Conservation (phyloP, 2,888 invertebrate species). For the Neoascia interrupta region DNA sequence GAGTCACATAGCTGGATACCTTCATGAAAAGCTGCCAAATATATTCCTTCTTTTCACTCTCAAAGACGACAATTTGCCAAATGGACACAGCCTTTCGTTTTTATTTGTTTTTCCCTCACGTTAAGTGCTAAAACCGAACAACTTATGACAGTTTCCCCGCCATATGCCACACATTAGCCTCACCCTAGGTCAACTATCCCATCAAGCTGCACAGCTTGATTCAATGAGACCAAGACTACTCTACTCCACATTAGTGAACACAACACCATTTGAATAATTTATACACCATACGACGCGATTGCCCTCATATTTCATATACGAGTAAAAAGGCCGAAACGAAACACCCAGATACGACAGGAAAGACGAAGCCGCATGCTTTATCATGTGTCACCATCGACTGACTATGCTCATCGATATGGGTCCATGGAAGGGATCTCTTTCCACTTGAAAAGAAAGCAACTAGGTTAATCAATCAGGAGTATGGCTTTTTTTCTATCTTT, state of each 20-base stretch:
- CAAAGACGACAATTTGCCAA: not conserved
- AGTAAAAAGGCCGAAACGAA: too few species aligned
- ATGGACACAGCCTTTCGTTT: not conserved
- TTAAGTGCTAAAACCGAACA: constrained; percentile 36
- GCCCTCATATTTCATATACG: too few species aligned
- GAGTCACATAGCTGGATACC: too few species aligned
- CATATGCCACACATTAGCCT: constrained; percentile 56
- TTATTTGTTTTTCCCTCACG: not conserved
- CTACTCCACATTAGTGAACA: too few species aligned
- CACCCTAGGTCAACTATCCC: constrained; percentile 65
- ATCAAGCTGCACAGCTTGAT: constrained; percentile 14
- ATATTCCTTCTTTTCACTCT: not conserved
- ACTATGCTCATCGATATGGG: constrained; percentile 3
- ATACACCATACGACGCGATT: constrained; percentile 11
- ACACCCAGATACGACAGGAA: not conserved
- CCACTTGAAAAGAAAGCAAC: constrained; percentile 54
- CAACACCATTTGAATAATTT: constrained; percentile 34
- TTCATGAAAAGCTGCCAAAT: too few species aligned
- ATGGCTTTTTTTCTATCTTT: constrained; percentile 26
- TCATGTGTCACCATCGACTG: not conserved
- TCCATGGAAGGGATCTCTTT: constrained; percentile 45
- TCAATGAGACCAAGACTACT: not conserved
- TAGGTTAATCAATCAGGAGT: constrained; percentile 67
- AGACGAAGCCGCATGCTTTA: not conserved
- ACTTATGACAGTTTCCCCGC: constrained; percentile 37